These are phyloP conservation scores for Aleiodes sp. DNA, from an alignment of 1,140 invertebrate species.

Conservation along the genomic window DNA sequence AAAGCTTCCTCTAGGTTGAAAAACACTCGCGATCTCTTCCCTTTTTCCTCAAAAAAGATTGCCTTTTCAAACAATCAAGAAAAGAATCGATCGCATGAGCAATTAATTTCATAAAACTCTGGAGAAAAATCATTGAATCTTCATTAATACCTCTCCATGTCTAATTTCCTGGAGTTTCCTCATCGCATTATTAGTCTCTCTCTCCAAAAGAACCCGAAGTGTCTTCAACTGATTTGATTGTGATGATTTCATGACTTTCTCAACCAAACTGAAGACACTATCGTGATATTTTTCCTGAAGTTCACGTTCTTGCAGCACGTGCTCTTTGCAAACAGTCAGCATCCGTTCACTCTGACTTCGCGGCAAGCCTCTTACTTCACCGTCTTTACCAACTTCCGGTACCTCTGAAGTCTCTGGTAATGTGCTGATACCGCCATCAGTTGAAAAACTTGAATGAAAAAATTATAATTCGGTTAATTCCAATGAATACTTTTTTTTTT, in stretches of 20 bases:
- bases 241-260: slow-evolving; percentile 81
- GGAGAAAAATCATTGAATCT: too few relatives aligned
- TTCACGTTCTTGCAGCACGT: slow-evolving; percentile 79
- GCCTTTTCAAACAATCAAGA: too few relatives aligned
- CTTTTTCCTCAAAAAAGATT: too few relatives aligned
- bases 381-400: slow-evolving; percentile 60
- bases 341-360: slow-evolving; percentile 76
- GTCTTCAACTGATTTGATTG: slow-evolving; percentile 83
- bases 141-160: slow-evolving; percentile 87
- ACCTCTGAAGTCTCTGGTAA: slow-evolving; percentile 54
- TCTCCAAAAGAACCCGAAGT: slow-evolving; percentile 72
- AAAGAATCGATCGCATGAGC: too few relatives aligned
- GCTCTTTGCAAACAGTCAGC: slow-evolving; percentile 74
- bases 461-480: not conserved
- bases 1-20: too few relatives aligned
- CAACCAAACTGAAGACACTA: slow-evolving; percentile 76
- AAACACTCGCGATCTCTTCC: too few relatives aligned
- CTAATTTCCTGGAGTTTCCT: slow-evolving; percentile 82
- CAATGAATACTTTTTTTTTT: not conserved
- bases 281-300: slow-evolving; percentile 87
- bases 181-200: slow-evolving; percentile 85
- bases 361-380: slow-evolving; percentile 64
- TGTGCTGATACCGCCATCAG: slow-evolving; percentile 47
- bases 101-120: too few relatives aligned
- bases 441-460: slow-evolving; percentile 56